Evolutionary conservation across 2,113 vertebrate genomes (phyloP).

Genomic region (Leucoraja erinaceus): DNA sequence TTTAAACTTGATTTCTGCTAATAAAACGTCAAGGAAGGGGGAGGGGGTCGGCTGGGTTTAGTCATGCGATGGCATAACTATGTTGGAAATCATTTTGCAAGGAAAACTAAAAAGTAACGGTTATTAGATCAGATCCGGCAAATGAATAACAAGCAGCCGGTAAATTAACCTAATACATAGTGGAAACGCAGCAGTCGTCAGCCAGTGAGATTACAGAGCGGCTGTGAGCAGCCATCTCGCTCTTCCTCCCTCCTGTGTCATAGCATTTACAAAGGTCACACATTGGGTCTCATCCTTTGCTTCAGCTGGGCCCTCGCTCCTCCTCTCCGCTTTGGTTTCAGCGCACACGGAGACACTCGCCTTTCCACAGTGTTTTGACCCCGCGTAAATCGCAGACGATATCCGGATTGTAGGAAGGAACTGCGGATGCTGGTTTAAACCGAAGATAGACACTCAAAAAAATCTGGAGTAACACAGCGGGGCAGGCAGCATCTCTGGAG

Average conservation of each 20-base stretch:
- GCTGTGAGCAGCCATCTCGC: too few relatives aligned
- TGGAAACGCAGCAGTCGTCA: too few relatives aligned
- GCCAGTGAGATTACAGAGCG: neutral
- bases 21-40: neutral
- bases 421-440: too few relatives aligned
- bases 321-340: neutral
- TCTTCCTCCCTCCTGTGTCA: neutral
- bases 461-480: too few relatives aligned
- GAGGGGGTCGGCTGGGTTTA: neutral
- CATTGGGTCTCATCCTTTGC: neutral
- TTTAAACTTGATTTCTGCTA: conserved; percentile 8
- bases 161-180: neutral
- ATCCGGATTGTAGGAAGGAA: too few relatives aligned
- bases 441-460: too few relatives aligned
- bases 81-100: neutral
- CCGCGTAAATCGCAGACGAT: neutral
- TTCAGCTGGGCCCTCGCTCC: neutral
- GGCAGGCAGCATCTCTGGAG: too few relatives aligned
- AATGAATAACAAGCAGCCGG: neutral
- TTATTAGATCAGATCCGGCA: neutral
- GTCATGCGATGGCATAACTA: too few relatives aligned
- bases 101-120: neutral
- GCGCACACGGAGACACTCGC: neutral
- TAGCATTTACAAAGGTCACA: neutral
- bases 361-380: neutral